Evolutionary conservation across 2,797 vertebrate species (phyloP).

Genomic region (Spea hammondii): DNA sequence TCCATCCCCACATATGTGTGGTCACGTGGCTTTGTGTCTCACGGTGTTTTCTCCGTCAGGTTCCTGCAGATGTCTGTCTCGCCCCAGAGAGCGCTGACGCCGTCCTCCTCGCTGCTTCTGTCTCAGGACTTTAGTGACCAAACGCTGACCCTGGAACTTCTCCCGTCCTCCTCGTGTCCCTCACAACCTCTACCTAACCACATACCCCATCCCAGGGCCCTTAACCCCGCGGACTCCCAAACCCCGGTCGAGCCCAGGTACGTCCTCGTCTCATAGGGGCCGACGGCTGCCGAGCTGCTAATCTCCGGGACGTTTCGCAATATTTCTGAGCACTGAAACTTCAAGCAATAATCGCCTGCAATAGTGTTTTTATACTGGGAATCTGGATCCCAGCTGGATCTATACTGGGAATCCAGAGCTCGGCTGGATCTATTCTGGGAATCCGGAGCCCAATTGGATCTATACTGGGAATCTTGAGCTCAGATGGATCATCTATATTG

Average conservation of each 20-base stretch:
- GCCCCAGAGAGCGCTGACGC: neutral
- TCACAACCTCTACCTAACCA: neutral
- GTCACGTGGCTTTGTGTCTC: neutral
- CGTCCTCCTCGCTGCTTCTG: neutral
- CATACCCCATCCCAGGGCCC: neutral
- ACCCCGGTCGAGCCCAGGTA: neutral
- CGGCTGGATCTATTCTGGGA: too few species aligned
- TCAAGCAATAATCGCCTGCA: too few species aligned
- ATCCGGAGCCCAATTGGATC: too few species aligned
- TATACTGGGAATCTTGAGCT: too few species aligned
- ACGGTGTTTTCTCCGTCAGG: neutral
- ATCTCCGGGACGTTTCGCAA: neutral
- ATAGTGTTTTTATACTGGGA: too few species aligned
- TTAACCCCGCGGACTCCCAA: neutral
- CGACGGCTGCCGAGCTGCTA: too few species aligned
- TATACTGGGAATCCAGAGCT: too few species aligned
- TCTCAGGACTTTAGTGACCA: neutral
- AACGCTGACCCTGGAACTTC: neutral
- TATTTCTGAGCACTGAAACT: neutral
- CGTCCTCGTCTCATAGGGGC: neutral
- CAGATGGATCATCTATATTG: too few species aligned
- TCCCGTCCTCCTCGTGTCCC: neutral
- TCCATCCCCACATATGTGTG: neutral
- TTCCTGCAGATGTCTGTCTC: conserved; percentile 14
- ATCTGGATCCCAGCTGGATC: too few species aligned